phyloP scores from a whole-genome alignment of 2,113 vertebrate species.

The Dipodomys stephensi region DNA sequence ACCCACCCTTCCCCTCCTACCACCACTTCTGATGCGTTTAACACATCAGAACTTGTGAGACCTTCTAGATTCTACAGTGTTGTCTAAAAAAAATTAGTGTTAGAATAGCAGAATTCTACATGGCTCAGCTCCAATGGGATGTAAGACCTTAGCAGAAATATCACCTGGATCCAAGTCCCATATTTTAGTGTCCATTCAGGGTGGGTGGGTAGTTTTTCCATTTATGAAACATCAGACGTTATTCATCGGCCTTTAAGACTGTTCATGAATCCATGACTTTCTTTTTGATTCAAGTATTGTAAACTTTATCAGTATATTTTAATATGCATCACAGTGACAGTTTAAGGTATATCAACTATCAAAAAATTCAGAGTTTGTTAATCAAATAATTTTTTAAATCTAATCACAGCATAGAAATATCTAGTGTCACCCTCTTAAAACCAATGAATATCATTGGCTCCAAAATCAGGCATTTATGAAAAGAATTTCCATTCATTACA shows the following conservation, averaged over 20 bases:
- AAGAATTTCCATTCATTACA: background rate
- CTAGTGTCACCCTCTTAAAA: background rate
- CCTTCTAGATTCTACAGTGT: background rate
- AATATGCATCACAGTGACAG: background rate
- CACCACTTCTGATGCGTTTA: background rate
- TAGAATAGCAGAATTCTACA: background rate
- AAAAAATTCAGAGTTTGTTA: background rate
- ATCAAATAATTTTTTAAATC: background rate
- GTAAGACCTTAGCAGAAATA: background rate
- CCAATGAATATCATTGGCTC: background rate
- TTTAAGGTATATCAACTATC: background rate
- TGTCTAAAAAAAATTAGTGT: background rate
- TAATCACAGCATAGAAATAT: constrained; percentile 6
- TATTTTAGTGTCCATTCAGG: background rate
- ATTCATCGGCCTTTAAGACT: background rate
- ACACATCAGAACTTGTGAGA: background rate
- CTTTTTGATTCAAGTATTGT: background rate
- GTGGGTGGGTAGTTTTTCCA: background rate
- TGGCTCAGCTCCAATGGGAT: background rate
- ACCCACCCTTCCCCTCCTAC: no score
- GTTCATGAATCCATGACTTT: background rate
- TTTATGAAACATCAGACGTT: background rate
- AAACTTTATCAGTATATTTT: background rate
- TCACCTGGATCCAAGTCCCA: background rate
- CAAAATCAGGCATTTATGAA: background rate